A percentile compares a stretch with the other conserved stretches of the same genome.
Conservation (phyloP, 2,888 invertebrate species). For the Spatulosminthurus flaviceps region DNA sequence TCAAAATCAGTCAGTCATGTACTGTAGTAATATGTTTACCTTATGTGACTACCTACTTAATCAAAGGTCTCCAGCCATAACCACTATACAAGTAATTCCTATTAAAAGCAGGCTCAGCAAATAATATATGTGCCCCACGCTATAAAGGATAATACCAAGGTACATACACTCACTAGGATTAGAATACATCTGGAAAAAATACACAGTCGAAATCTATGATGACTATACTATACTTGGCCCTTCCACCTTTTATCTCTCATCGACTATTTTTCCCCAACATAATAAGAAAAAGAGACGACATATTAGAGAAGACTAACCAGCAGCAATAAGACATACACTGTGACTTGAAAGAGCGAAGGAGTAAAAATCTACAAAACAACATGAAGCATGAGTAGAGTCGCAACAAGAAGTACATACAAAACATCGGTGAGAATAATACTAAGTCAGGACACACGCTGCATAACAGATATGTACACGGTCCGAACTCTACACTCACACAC, state of each 20-base stretch:
- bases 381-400: neutral
- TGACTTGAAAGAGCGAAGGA: neutral
- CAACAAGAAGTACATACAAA: neutral
- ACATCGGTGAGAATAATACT: too few relatives aligned
- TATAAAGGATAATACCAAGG: too few relatives aligned
- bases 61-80: neutral
- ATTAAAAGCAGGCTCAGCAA: too few relatives aligned
- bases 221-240: neutral
- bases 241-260: constrained; percentile 24
- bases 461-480: too few relatives aligned
- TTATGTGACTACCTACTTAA: neutral
- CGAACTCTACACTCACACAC: too few relatives aligned
- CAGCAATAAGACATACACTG: neutral
- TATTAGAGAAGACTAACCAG: neutral
- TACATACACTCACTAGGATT: too few relatives aligned
- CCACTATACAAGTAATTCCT: neutral
- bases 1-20: constrained; percentile 2
- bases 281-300: too few relatives aligned
- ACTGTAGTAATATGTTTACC: neutral
- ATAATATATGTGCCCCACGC: too few relatives aligned
- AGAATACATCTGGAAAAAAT: neutral
- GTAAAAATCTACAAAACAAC: too few relatives aligned
- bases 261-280: constrained; percentile 15
- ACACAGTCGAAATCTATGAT: neutral
- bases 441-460: too few relatives aligned